Evolutionary conservation across 1,140 invertebrate species (phyloP).

Genomic region (Drosophila sechellia): DNA sequence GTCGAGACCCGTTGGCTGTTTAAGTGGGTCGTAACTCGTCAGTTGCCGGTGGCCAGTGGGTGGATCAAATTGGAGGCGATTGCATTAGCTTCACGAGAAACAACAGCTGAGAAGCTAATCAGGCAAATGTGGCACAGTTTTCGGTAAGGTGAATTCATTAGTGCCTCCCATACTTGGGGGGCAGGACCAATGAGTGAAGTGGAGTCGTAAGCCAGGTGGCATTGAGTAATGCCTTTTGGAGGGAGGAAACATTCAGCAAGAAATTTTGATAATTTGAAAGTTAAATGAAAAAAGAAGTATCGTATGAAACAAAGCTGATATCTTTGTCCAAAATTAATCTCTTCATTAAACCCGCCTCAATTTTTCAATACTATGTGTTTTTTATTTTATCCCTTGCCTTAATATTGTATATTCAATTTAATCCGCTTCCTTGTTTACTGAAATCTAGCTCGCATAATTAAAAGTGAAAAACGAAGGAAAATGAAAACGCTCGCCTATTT

Average conservation of each 20-base stretch:
- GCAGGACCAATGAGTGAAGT: conserved; percentile 29
- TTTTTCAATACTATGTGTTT: neutral
- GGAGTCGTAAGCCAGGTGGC: conserved; percentile 31
- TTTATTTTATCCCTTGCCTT: neutral
- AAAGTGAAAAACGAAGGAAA: conserved; percentile 31
- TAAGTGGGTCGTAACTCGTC: conserved; percentile 27
- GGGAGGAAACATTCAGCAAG: neutral
- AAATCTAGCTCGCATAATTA: conserved; percentile 40
- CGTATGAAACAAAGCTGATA: too few species aligned
- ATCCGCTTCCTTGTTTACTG: conserved; percentile 8
- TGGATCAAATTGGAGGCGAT: neutral
- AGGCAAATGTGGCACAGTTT: conserved; percentile 68
- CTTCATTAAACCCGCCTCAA: neutral
- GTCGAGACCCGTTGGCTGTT: conserved; percentile 34
- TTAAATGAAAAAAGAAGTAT: neutral
- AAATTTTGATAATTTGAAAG: conserved; percentile 1
- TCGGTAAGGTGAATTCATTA: conserved; percentile 52
- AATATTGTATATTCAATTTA: conserved; percentile 2
- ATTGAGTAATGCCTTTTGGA: conserved; percentile 33
- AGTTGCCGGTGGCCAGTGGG: conserved; percentile 12
- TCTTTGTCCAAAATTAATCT: neutral
- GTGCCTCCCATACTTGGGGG: conserved; percentile 5
- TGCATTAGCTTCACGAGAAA: conserved; percentile 34
- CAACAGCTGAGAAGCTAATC: conserved; percentile 76
- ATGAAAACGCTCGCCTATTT: conserved; percentile 45